Base-by-base conservation (phyloP, 2,888 invertebrate genomes). In the Halocaridina rubra region DNA sequence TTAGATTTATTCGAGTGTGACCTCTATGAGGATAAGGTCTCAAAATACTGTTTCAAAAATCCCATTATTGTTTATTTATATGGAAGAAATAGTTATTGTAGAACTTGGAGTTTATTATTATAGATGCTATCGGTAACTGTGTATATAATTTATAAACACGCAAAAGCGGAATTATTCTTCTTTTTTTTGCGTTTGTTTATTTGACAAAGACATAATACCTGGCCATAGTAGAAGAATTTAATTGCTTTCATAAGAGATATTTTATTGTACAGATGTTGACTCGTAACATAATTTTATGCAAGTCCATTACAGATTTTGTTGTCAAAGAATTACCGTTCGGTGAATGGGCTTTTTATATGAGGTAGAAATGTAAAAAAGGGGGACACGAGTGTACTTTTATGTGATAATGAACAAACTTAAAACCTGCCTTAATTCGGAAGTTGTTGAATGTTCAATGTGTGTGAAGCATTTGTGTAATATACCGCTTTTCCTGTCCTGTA, bases 241-340 rank as follows among this genome's bases (percentile, higher is more conserved):
- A 71, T 32, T 72, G 46, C 32, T 72, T 80, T 80, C 22, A 27
- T 32, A 22, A 80, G 22, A 71, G 32, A 80, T 59, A 27, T 71
- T 72, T 80, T 71, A 80, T 72, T 72, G 71, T 53, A 69, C 30
- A 71, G 57, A 57, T 80, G 80, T 80, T 80, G 22, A 69, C 24
- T 57, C 22, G 10, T 53, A 57, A 8, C n/a, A 80, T 80, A 46
- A 53, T 29, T 80, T 80, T 71, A 80, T 80, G 29, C 32, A 24
- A 64, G 10, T 78, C 61, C 30, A 19, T 53, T n/a, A n/a, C n/a
- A 19, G 8, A 27, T 24, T 71, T 19, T 71, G 39, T 75, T 29
- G 13, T 13, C 13, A 4, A 30, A 22, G 29, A 67, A n/a, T n/a
- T n/a, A 16, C 22, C 72, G 33, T 57, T 29, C 24, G 22, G n/a